A percentile compares a stretch with the other conserved stretches of the same genome.
These are phyloP conservation scores for Zaprionus ghesquierei DNA, from an alignment of 1,140 invertebrate genomes.

Conservation along the genomic window DNA sequence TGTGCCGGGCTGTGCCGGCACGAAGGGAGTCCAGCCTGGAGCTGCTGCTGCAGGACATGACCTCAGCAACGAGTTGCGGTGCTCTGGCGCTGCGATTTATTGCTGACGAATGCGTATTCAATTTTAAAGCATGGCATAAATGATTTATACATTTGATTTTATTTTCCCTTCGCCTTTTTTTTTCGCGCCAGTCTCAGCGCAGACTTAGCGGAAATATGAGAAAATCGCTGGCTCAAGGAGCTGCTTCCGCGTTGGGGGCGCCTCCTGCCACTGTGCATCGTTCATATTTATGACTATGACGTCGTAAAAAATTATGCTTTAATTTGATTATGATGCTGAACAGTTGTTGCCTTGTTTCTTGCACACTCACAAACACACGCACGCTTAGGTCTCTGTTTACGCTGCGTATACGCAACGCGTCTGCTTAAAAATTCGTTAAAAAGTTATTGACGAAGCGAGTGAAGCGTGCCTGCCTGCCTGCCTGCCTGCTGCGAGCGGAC, in stretches of 20 bases:
- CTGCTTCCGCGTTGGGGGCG: constrained; percentile 16
- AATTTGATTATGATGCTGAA: constrained; percentile 72
- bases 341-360: constrained; percentile 17
- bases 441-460: constrained; percentile 55
- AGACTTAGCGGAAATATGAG: constrained; percentile 48
- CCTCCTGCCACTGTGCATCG: constrained; percentile 58
- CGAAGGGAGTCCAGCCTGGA: constrained; percentile 1
- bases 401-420: constrained; percentile 59
- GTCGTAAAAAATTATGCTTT: constrained; percentile 81
- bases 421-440: constrained; percentile 58
- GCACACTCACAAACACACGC: not conserved
- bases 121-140: constrained; percentile 70
- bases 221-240: constrained; percentile 56
- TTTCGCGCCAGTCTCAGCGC: constrained; percentile 52
- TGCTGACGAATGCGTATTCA: constrained; percentile 80
- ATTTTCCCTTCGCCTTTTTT: too few species aligned
- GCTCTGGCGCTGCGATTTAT: constrained; percentile 54
- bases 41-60: constrained; percentile 12
- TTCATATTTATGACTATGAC: constrained; percentile 78
- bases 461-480: constrained; percentile 22
- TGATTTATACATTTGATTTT: constrained; percentile 81
- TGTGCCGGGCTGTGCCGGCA: too few species aligned
- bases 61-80: constrained; percentile 17
- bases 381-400: constrained; percentile 5
- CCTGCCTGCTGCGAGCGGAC: constrained; percentile 26